phyloP scores from a whole-genome alignment of 2,888 invertebrate species.

The Oscheius myriophilus region DNA sequence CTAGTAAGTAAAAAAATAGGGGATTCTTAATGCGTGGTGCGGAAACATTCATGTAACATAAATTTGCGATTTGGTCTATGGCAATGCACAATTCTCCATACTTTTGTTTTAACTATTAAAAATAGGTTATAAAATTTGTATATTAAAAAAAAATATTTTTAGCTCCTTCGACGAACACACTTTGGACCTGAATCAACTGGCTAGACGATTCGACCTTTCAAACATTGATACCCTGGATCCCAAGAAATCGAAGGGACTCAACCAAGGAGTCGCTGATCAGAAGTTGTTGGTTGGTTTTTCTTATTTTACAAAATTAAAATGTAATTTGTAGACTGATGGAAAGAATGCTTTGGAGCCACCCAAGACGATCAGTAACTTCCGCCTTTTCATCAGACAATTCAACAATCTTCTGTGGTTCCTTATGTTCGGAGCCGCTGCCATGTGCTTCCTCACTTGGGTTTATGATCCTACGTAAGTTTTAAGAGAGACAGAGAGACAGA shows the following conservation, averaged over 20 bases:
- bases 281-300: conserved; percentile 31
- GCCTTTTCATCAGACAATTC: conserved; percentile 62
- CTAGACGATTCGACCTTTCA: conserved; percentile 49
- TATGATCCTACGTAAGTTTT: conserved; percentile 47
- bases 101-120: no score
- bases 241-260: conserved; percentile 49
- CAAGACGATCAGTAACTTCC: conserved; percentile 54
- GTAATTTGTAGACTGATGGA: conserved; percentile 42
- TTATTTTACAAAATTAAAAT: not conserved
- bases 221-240: conserved; percentile 44
- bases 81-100: no score
- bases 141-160: not conserved
- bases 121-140: no score
- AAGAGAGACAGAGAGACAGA: not conserved
- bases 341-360: conserved; percentile 58
- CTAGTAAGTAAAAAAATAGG: no score
- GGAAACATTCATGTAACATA: no score
- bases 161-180: conserved; percentile 57
- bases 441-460: conserved; percentile 55
- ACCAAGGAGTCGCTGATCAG: conserved; percentile 34
- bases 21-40: no score
- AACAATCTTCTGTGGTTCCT: conserved; percentile 65
- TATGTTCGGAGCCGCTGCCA: conserved; percentile 56
- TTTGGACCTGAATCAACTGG: conserved; percentile 50
- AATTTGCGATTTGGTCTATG: no score